Percentiles rank a stretch among this genome's conserved stretches.
Conservation (phyloP, 2,888 invertebrate species). For the Patella ulyssiponensis region DNA sequence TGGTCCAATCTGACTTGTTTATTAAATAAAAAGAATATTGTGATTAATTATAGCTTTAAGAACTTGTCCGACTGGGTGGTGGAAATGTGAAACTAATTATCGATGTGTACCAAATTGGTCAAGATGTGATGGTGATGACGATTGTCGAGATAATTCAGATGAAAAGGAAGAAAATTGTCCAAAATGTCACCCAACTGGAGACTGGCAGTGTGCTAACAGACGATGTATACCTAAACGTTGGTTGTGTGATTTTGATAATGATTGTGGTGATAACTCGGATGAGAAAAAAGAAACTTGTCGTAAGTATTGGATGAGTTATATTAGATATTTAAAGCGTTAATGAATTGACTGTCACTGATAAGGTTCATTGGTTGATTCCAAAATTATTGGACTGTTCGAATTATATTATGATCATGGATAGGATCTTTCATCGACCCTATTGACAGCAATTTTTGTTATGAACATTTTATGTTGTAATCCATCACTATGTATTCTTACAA, state of each 20-base stretch:
- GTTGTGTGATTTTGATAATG: slow-evolving; percentile 94
- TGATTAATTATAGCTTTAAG: slow-evolving; percentile 77
- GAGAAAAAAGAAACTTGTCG: slow-evolving; percentile 67
- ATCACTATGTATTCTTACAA: too few relatives aligned
- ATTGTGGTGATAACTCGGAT: slow-evolving; percentile 95
- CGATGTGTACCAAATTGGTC: slow-evolving; percentile 97
- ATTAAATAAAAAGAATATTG: too few relatives aligned
- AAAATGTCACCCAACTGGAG: slow-evolving; percentile 87
- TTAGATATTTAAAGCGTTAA: too few relatives aligned
- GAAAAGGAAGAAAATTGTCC: slow-evolving; percentile 93
- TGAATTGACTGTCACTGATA: too few relatives aligned
- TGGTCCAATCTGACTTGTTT: too few relatives aligned
- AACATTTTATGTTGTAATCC: too few relatives aligned
- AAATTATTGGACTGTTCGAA: too few relatives aligned
- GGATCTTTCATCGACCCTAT: too few relatives aligned
- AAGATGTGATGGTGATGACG: slow-evolving; percentile 98
- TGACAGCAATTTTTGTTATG: too few relatives aligned
- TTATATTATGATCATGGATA: too few relatives aligned
- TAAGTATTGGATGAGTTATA: slow-evolving; percentile 37
- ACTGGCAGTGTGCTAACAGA: slow-evolving; percentile 93
- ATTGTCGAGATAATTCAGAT: slow-evolving; percentile 95
- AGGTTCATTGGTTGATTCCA: too few relatives aligned
- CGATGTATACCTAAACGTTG: slow-evolving; percentile 80
- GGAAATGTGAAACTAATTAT: slow-evolving; percentile 93
- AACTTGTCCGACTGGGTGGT: slow-evolving; percentile 96